phyloP scores from a whole-genome alignment of 2,797 vertebrate species.

The Decapterus maruadsi region DNA sequence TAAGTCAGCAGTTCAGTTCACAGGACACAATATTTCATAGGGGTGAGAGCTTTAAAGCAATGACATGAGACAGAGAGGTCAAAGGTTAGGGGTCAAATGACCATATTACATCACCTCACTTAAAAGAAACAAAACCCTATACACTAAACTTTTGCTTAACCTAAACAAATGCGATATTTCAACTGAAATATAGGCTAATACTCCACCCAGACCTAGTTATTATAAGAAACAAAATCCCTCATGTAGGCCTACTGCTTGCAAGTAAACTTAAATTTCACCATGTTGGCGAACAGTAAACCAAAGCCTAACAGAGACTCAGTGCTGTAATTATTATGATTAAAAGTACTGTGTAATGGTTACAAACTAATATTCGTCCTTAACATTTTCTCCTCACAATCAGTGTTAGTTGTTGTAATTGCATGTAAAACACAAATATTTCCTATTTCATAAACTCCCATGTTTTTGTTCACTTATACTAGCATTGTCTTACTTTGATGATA shows the following conservation, averaged over 20 bases:
- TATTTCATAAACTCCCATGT: not conserved
- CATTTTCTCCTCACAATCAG: constrained; percentile 1
- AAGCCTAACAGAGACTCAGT: not conserved
- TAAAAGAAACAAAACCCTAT: constrained; percentile 1
- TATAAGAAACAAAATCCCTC: not conserved
- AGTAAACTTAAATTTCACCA: not conserved
- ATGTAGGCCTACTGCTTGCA: not conserved
- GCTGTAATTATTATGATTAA: not conserved
- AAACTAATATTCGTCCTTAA: not conserved
- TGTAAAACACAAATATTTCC: constrained; percentile 2
- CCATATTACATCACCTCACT: constrained; percentile 21
- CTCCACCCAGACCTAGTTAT: not conserved
- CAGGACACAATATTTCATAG: constrained; percentile 22
- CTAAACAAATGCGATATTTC: not conserved
- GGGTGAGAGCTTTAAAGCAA: constrained; percentile 19
- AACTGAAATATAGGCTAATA: not conserved
- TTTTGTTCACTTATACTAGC: no score
- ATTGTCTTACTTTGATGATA: not conserved
- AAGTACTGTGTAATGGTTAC: not conserved
- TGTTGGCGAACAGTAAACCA: not conserved
- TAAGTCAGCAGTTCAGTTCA: constrained; percentile 56
- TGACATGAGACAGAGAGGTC: constrained; percentile 27
- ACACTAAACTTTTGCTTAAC: not conserved
- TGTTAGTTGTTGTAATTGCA: not conserved
- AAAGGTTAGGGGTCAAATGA: constrained; percentile 38